Conservation (phyloP, 1,140 invertebrate species). For the Penaeus chinensis region DNA sequence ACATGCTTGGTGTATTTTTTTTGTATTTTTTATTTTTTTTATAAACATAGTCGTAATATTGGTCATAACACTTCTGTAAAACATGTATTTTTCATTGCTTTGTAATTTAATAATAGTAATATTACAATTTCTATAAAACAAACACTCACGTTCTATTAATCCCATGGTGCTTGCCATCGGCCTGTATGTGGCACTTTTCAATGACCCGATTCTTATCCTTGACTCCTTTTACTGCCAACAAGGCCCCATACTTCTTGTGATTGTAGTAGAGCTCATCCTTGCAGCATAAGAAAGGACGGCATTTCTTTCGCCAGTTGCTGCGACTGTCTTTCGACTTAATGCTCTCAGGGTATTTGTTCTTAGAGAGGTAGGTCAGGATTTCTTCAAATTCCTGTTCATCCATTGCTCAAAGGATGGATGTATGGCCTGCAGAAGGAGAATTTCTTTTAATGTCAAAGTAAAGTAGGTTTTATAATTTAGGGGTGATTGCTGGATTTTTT, state of each 20-base stretch:
- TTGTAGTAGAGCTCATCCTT: conserved; percentile 55
- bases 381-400: conserved; percentile 50
- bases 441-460: not conserved
- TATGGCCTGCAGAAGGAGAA: not conserved
- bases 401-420: conserved; percentile 17
- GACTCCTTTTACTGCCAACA: conserved; percentile 42
- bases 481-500: too few species aligned
- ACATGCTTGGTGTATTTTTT: too few species aligned
- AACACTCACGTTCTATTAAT: conserved; percentile 58
- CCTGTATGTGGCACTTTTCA: conserved; percentile 33
- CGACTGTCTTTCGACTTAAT: conserved; percentile 47
- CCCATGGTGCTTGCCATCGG: conserved; percentile 47
- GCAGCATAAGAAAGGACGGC: conserved; percentile 39
- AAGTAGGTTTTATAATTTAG: too few species aligned
- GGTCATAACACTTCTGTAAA: too few species aligned
- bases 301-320: conserved; percentile 59
- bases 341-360: conserved; percentile 49
- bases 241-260: conserved; percentile 53
- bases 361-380: conserved; percentile 46
- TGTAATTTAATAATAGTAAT: too few species aligned
- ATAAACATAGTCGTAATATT: too few species aligned
- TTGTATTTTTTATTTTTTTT: too few species aligned
- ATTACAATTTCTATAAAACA: not conserved
- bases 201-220: conserved; percentile 43
- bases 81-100: too few species aligned